Evolutionary conservation across 2,113 vertebrate genomes (phyloP).

Genomic region (Coregonus clupeaformis): DNA sequence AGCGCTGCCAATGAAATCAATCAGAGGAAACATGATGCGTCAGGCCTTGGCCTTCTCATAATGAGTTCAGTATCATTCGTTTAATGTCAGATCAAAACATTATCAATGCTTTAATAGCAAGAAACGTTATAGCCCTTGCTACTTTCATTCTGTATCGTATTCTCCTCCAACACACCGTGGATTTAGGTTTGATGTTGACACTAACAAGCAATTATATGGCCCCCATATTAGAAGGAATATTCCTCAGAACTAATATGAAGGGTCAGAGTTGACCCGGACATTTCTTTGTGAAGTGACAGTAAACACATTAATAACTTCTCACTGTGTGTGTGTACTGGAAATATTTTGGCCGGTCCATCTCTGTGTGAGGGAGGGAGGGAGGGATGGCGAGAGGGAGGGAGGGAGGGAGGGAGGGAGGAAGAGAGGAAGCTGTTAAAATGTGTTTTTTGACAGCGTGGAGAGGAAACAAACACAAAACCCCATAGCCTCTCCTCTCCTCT

Average conservation of each 20-base stretch:
- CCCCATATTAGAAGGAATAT: too few relatives aligned
- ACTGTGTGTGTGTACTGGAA: neutral
- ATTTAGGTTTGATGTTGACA: too few relatives aligned
- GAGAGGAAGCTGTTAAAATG: too few relatives aligned
- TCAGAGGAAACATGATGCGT: slow-evolving; percentile 8
- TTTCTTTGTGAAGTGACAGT: too few relatives aligned
- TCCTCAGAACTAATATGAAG: too few relatives aligned
- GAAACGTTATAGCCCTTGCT: too few relatives aligned
- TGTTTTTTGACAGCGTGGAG: too few relatives aligned
- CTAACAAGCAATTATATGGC: neutral
- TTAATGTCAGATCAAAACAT: neutral
- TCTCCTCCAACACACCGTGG: too few relatives aligned
- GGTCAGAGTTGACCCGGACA: too few relatives aligned
- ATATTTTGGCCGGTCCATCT: neutral
- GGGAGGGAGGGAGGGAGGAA: neutral
- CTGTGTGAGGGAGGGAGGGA: neutral
- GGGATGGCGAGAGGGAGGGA: neutral
- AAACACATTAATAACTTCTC: neutral
- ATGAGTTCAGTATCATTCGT: neutral
- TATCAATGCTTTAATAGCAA: neutral
- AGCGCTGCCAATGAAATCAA: slow-evolving; percentile 15
- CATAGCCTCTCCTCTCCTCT: too few relatives aligned
- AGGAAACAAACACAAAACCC: too few relatives aligned
- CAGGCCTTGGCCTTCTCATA: neutral
- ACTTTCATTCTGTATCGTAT: too few relatives aligned